Percentiles rank a stretch among this genome's conserved stretches.
Conservation (phyloP, 1,140 invertebrate species). For the Uloborus diversus region DNA sequence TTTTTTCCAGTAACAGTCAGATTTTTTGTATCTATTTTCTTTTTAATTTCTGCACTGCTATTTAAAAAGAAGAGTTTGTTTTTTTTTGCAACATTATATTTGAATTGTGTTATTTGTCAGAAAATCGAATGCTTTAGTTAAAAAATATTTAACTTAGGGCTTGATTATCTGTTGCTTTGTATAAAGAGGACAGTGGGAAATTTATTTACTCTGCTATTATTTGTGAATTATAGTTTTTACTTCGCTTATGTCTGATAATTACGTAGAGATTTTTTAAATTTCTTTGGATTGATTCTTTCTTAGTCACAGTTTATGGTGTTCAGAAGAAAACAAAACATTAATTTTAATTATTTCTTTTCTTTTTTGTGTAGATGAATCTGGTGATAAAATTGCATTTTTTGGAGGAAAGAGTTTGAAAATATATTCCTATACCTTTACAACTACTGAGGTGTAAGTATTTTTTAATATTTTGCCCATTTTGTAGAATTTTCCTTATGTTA, state of each 20-base stretch:
- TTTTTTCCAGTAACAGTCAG: too few relatives aligned
- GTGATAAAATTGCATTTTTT: conserved; percentile 10
- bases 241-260: neutral
- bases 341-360: neutral
- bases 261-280: neutral
- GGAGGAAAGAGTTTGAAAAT: conserved; percentile 20
- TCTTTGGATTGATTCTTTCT: neutral
- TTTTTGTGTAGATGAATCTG: too few relatives aligned
- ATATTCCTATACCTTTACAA: neutral
- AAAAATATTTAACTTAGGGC: too few relatives aligned
- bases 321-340: neutral
- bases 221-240: neutral
- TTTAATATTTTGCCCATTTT: too few relatives aligned
- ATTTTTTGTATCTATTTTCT: too few relatives aligned
- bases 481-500: neutral
- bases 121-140: too few relatives aligned
- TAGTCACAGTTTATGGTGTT: neutral
- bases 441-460: neutral
- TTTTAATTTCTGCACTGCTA: too few relatives aligned
- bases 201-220: neutral
- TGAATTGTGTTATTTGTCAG: too few relatives aligned
- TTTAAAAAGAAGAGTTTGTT: too few relatives aligned
- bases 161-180: too few relatives aligned
- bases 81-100: too few relatives aligned
- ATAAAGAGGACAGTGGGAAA: too few relatives aligned